phyloP scores from a whole-genome alignment of 2,113 vertebrate species.

The Sprattus sprattus region DNA sequence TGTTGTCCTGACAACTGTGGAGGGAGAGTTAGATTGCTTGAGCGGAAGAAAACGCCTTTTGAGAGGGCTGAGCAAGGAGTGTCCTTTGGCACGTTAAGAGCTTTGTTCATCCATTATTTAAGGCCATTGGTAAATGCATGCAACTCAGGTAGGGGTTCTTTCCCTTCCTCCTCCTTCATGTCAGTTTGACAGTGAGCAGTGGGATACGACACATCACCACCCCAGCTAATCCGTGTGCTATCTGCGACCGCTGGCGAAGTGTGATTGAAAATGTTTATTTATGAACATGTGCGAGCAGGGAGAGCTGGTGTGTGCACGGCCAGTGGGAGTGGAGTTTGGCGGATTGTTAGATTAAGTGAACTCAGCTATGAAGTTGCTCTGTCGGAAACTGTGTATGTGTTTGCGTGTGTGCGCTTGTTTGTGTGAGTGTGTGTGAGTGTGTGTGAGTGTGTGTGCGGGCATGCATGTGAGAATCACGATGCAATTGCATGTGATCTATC shows the following conservation, averaged over 20 bases:
- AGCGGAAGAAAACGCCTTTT: background rate
- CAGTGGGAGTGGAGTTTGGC: background rate
- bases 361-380: background rate
- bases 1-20: conserved; percentile 42
- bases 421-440: background rate
- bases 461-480: background rate
- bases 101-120: conserved; percentile 65
- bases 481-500: background rate
- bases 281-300: background rate
- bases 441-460: background rate
- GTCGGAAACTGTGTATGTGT: background rate
- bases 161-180: conserved; percentile 27
- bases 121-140: conserved; percentile 55
- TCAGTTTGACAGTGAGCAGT: background rate
- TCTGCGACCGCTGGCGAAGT: background rate
- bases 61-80: background rate
- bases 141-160: conserved; percentile 40
- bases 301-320: background rate
- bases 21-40: background rate
- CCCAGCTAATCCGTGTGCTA: no score
- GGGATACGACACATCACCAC: background rate
- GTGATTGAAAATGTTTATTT: background rate
- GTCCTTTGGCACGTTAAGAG: conserved; percentile 48
- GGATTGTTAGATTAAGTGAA: background rate
- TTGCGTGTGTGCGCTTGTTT: background rate